These are phyloP conservation scores for Leucoraja erinaceus DNA, from an alignment of 2,113 vertebrate genomes.

Conservation along the genomic window DNA sequence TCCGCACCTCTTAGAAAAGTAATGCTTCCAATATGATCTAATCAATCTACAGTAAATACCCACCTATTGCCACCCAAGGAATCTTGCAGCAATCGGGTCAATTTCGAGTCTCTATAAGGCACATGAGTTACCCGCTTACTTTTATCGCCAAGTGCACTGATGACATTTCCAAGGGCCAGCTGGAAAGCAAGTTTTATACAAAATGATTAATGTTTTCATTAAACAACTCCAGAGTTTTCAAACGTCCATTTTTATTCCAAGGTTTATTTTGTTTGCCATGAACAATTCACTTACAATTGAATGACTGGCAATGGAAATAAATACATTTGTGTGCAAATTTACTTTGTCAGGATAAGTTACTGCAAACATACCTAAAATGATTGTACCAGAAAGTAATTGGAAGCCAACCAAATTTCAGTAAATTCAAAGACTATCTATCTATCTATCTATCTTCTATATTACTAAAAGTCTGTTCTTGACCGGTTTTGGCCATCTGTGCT, in stretches of 20 bases:
- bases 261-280: not conserved
- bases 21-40: not conserved
- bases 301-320: not conserved
- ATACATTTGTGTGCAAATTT: not conserved
- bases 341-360: not conserved
- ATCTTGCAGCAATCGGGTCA: slow-evolving; percentile 89
- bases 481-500: no score
- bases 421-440: not conserved
- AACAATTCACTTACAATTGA: not conserved
- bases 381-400: not conserved
- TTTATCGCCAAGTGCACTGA: slow-evolving; percentile 90
- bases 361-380: not conserved
- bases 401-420: not conserved
- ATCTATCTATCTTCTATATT: no score
- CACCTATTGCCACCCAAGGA: slow-evolving; percentile 97
- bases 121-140: slow-evolving; percentile 90
- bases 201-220: not conserved
- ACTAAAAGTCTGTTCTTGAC: no score
- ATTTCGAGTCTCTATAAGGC: slow-evolving; percentile 93
- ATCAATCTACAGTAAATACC: slow-evolving; percentile 37
- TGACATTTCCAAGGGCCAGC: slow-evolving; percentile 94
- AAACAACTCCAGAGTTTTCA: not conserved
- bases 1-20: not conserved
- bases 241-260: not conserved
- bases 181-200: slow-evolving; percentile 45